Evolutionary conservation across 1,140 invertebrate species (phyloP).

Genomic region (Ladona fulva): DNA sequence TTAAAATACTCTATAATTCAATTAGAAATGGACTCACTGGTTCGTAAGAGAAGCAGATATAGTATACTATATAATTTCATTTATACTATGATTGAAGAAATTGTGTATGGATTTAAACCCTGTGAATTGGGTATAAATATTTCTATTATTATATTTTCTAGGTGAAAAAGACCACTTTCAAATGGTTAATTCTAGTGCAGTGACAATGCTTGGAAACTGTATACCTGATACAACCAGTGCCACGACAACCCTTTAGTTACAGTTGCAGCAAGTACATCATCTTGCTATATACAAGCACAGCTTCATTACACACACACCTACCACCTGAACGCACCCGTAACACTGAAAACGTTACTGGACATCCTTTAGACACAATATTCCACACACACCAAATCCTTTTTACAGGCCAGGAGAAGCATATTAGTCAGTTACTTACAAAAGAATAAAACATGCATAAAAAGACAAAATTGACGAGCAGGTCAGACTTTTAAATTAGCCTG

Average conservation of each 20-base stretch:
- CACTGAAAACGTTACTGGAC: constrained; percentile 4
- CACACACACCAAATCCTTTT: background rate
- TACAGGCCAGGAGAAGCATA: background rate
- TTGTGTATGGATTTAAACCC: constrained; percentile 5
- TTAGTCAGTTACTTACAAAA: constrained; percentile 10
- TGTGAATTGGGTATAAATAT: constrained; percentile 10
- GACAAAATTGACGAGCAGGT: constrained; percentile 4
- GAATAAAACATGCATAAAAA: constrained; percentile 10
- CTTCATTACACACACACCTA: background rate
- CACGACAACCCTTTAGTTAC: constrained; percentile 4
- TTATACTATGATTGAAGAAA: constrained; percentile 8
- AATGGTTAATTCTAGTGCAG: constrained; percentile 1
- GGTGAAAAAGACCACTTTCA: constrained; percentile 5
- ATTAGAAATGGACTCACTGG: constrained; percentile 7
- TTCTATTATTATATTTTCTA: constrained; percentile 9
- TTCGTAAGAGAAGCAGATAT: constrained; percentile 5
- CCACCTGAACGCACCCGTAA: background rate
- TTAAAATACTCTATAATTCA: constrained; percentile 11
- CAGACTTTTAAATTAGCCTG: background rate
- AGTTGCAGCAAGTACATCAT: background rate
- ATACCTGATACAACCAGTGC: constrained; percentile 8
- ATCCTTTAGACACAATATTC: background rate
- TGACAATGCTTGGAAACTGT: constrained; percentile 9
- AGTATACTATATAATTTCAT: constrained; percentile 11
- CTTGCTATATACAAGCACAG: background rate